Base-by-base conservation (phyloP, 2,797 vertebrate genomes). In the Allobates femoralis region DNA sequence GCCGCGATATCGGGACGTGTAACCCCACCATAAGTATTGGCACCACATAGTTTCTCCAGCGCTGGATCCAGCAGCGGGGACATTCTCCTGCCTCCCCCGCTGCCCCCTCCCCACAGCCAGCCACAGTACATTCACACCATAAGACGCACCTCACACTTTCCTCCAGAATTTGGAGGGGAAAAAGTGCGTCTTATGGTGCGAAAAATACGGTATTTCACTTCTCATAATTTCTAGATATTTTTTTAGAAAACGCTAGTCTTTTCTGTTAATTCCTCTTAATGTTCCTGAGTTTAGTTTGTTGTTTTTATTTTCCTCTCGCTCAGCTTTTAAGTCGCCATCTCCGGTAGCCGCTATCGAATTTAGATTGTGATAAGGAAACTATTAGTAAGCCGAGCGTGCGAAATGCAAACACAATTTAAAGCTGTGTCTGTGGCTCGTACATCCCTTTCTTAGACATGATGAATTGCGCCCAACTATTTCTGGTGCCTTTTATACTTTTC, bases 391-490 rank as follows among this genome's bases (percentile, higher is more conserved):
- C 30, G 62, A 50, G 34, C 62, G 64, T 74, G 81, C 71, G 69
- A 83, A 83, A 83, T 71, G 67, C 81, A 83, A 73, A 83, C 81
- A 83, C 80, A 83, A 74, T 60, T 26, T 74, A 60, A 73, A 73
- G 81, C 51, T 28, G 51, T 60, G n/a, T 56, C 53, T 12, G 34
- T 50, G 55, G 14, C 53, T 74, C 30, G 23, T 26, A 71, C 80
- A 82, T 82, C 64, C 64, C 30, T 82, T 82, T 81, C 79, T 82
- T 32, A 83, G 53, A 83, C 81, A 74, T 82, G 80, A 82, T 69
- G 56, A 82, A 82, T 82, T 71, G 80, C 15, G 21, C 50, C 50
- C 46, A 69, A 69, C 79, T 73, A 8, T 58, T 82, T 67, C 66
- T 15, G 11, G 53, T 34, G 69, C 80, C 50, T 82, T 74, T 74